Percentiles rank a stretch among this genome's conserved stretches.
Evolutionary conservation across 2,797 vertebrate genomes (phyloP).

Genomic region (Monodelphis domestica): DNA sequence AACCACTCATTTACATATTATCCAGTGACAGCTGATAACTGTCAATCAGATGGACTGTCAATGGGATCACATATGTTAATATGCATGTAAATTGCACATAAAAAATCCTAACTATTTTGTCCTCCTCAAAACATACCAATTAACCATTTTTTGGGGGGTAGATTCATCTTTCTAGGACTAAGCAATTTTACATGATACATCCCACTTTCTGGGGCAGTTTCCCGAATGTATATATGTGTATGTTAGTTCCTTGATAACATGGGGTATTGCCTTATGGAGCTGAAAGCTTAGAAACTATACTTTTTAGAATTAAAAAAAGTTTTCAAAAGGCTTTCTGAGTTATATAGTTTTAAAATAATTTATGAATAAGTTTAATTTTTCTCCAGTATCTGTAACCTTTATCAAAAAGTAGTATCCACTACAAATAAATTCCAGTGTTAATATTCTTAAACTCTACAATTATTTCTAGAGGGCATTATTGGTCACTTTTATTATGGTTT

Average conservation of each 20-base stretch:
- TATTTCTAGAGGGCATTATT: slow-evolving; percentile 55
- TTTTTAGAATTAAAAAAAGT: slow-evolving; percentile 17
- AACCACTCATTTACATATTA: slow-evolving; percentile 73
- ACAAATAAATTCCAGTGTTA: slow-evolving; percentile 29
- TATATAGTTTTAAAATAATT: not conserved
- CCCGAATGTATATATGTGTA: not conserved
- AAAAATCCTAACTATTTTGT: slow-evolving; percentile 67
- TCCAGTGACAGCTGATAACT: slow-evolving; percentile 70
- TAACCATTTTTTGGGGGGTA: slow-evolving; percentile 58
- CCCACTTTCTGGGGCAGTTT: slow-evolving; percentile 48
- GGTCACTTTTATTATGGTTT: slow-evolving; percentile 19
- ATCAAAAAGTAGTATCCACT: slow-evolving; percentile 24
- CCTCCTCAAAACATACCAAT: slow-evolving; percentile 70
- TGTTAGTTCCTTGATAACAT: not conserved
- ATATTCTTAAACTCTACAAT: slow-evolving; percentile 39
- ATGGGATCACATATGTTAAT: slow-evolving; percentile 55
- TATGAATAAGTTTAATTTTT: slow-evolving; percentile 43
- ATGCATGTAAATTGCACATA: not conserved
- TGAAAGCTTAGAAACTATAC: not conserved
- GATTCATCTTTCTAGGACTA: slow-evolving; percentile 40
- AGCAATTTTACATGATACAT: slow-evolving; percentile 22
- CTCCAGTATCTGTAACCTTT: slow-evolving; percentile 15
- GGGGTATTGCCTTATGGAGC: not conserved
- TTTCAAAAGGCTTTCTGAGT: slow-evolving; percentile 41
- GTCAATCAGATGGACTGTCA: slow-evolving; percentile 75